Evolutionary conservation across 2,888 invertebrate genomes (phyloP).

Genomic region (Caenorhabditis afra): DNA sequence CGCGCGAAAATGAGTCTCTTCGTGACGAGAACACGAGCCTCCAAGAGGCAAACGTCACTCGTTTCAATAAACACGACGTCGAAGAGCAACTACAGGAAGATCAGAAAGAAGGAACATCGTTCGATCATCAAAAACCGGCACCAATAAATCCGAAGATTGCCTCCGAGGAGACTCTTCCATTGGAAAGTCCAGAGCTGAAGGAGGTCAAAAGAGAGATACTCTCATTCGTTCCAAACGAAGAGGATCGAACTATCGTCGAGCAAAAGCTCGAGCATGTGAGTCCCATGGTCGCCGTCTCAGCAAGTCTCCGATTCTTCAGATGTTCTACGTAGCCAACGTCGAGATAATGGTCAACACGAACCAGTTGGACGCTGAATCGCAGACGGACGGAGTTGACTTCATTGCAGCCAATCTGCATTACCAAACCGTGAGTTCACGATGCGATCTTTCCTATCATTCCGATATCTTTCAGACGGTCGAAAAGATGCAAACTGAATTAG

Average conservation of each 20-base stretch:
- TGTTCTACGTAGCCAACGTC: conserved; percentile 4
- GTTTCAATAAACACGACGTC: neutral
- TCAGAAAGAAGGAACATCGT: conserved; percentile 7
- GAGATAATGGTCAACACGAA: conserved; percentile 35
- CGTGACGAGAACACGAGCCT: conserved; percentile 30
- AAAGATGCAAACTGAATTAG: conserved; percentile 38
- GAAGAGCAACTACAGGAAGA: too few species aligned
- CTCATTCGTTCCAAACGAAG: conserved; percentile 28
- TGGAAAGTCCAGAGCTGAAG: conserved; percentile 1
- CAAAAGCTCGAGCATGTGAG: conserved; percentile 33
- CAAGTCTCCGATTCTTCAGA: neutral
- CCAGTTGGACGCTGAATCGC: conserved; percentile 44
- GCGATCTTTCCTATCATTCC: neutral
- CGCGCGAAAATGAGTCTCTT: conserved; percentile 22
- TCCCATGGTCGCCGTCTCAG: neutral
- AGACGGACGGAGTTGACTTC: conserved; percentile 35
- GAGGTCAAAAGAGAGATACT: conserved; percentile 33
- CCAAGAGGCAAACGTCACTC: conserved; percentile 19
- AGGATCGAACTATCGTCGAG: conserved; percentile 23
- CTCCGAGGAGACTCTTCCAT: neutral
- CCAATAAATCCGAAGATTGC: conserved; percentile 22
- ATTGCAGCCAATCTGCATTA: conserved; percentile 16
- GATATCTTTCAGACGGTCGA: conserved; percentile 39
- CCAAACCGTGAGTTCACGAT: conserved; percentile 31
- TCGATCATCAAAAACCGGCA: neutral